Evolutionary conservation across 1,140 invertebrate species (phyloP).

Genomic region (Notospermus geniculatus): DNA sequence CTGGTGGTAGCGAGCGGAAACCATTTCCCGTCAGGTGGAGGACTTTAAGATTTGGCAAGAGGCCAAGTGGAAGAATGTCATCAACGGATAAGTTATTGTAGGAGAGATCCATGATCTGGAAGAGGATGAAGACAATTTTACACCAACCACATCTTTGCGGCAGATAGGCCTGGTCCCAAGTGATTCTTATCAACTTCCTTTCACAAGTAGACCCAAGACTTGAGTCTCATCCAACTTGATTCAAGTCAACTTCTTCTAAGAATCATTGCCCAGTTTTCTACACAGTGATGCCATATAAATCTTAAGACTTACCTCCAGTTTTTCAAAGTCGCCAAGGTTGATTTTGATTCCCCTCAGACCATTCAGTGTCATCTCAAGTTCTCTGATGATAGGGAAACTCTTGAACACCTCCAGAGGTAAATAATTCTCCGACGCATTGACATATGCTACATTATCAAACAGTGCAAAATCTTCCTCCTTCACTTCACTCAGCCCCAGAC

Average conservation of each 20-base stretch:
- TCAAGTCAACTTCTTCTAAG: too few species aligned
- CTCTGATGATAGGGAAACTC: constrained; percentile 46
- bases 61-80: constrained; percentile 46
- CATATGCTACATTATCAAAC: constrained; percentile 55
- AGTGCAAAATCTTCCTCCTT: constrained; percentile 51
- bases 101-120: constrained; percentile 53
- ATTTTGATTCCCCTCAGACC: constrained; percentile 43
- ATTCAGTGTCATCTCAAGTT: constrained; percentile 51
- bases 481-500: constrained; percentile 41
- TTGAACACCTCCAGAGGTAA: constrained; percentile 52
- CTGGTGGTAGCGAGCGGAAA: constrained; percentile 39
- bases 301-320: constrained; percentile 50
- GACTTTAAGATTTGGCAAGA: constrained; percentile 42
- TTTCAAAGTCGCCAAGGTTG: constrained; percentile 33
- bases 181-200: too few species aligned
- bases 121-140: constrained; percentile 11
- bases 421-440: constrained; percentile 54
- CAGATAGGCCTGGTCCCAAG: too few species aligned
- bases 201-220: too few species aligned
- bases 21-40: constrained; percentile 53
- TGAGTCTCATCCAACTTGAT: too few species aligned
- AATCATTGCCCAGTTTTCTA: too few species aligned
- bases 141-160: too few species aligned
- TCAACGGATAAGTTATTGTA: constrained; percentile 53
- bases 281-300: too few species aligned